Conservation (phyloP, 1,140 invertebrate genomes). For the Trichonephila clavipes region DNA sequence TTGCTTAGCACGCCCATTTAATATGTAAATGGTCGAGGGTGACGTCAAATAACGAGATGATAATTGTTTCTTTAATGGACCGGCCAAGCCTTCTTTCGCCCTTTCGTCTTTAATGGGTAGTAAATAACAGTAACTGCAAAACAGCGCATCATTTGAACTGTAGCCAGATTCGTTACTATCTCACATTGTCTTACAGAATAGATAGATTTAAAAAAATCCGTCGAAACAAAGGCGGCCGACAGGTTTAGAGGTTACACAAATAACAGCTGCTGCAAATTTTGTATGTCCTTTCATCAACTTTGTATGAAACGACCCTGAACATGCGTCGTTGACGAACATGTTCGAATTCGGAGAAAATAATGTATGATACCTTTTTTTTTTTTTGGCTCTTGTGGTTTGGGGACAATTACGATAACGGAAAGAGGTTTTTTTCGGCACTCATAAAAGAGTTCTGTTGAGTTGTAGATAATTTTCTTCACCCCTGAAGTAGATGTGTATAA, state of each 20-base stretch:
- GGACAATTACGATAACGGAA: neutral
- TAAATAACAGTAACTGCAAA: constrained; percentile 28
- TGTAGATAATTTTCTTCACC: too few relatives aligned
- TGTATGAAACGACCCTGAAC: neutral
- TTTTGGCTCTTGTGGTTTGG: neutral
- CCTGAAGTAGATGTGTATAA: too few relatives aligned
- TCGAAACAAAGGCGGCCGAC: constrained; percentile 9
- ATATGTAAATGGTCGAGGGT: constrained; percentile 42
- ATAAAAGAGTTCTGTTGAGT: too few relatives aligned
- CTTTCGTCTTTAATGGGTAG: constrained; percentile 33
- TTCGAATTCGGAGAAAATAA: neutral
- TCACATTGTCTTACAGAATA: neutral
- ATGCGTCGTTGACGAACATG: neutral
- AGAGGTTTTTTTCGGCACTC: too few relatives aligned
- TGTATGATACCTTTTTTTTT: neutral
- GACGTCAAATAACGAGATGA: constrained; percentile 53
- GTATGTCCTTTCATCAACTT: neutral
- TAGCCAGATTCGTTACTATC: neutral
- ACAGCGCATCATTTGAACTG: neutral
- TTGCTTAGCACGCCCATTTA: constrained; percentile 47
- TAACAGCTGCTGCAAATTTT: neutral
- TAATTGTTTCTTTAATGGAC: constrained; percentile 48
- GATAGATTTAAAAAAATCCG: neutral
- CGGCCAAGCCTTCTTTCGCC: neutral
- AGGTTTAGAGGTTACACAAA: constrained; percentile 33